These are phyloP conservation scores for Chydorus sphaericus DNA, from an alignment of 2,888 invertebrate genomes.

Conservation along the genomic window DNA sequence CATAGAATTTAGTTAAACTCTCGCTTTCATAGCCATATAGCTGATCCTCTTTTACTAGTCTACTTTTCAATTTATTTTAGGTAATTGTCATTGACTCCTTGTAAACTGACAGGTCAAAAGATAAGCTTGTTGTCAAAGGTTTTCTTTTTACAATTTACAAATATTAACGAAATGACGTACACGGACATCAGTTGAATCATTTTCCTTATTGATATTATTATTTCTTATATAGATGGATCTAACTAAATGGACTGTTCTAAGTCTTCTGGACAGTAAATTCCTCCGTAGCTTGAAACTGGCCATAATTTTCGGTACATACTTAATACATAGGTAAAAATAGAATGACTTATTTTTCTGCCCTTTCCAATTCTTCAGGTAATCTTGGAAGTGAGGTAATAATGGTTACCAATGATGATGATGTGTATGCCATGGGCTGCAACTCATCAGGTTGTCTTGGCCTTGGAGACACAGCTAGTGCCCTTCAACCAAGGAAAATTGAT, in stretches of 20 bases:
- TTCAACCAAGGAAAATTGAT: slow-evolving; percentile 37
- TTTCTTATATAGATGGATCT: slow-evolving; percentile 26
- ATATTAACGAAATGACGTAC: background rate
- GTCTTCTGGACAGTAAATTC: slow-evolving; percentile 36
- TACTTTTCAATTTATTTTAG: too few relatives aligned
- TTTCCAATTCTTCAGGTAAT: slow-evolving; percentile 26
- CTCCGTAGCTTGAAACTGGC: slow-evolving; percentile 35
- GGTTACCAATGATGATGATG: slow-evolving; percentile 40
- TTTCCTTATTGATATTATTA: background rate
- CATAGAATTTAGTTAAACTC: too few relatives aligned
- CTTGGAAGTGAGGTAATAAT: slow-evolving; percentile 43
- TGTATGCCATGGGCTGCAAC: slow-evolving; percentile 41
- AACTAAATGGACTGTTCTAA: slow-evolving; percentile 43
- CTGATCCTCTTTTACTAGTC: too few relatives aligned
- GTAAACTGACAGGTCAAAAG: too few relatives aligned
- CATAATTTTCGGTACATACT: slow-evolving; percentile 37
- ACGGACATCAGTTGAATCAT: background rate
- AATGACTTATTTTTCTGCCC: background rate
- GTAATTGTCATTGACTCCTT: too few relatives aligned
- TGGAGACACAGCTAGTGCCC: slow-evolving; percentile 35
- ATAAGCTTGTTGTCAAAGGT: too few relatives aligned
- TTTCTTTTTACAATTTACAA: background rate
- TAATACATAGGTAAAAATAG: background rate
- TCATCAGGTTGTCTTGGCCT: slow-evolving; percentile 40
- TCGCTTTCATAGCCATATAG: too few relatives aligned